Base-by-base conservation (phyloP, 2,888 invertebrate genomes). In the Oasisia sp. region DNA sequence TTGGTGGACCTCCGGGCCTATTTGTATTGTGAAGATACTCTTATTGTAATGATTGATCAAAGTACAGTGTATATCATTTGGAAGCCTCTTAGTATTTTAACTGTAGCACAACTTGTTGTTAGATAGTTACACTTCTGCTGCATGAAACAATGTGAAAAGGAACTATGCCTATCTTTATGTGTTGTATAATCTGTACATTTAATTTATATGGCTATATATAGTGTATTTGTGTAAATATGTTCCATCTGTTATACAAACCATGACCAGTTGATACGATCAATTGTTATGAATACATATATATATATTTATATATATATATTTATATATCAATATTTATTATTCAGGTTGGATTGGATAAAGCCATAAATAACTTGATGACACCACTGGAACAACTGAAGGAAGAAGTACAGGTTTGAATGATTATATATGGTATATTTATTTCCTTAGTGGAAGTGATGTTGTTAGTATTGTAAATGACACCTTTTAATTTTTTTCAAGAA, bases 381-480 rank as follows among this genome's bases (percentile, higher is more conserved):
- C 99, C 99, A 90, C 97, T 99, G 92, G 97, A 97, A 91, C 98
- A 98, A 94, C 97, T 99, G 92, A 97, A 98, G 95, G 98, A 98
- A 95, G 98, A 99, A 97, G 97, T 99, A 92, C 96, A 97, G 97
- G 98, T 98, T 45, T 45, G 32, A 91, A 91, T 14, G 45, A 11
- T 38, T 38, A 45, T 44, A n/a, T 50, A 45, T 4, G 12, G 19
- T 91, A 91, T 32, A 32, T 89, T 92, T 56, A 50, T 50, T 50
- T n/a, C 32, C 32, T 12, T 45, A 44, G 7, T 89, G 19, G 32
- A 32, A 27, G 74, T 19, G 27, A 74, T 74, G 27, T 74, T 74
- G 74, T 27, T 27, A 74, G 27, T 74, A 74, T 74, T 74, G n/a
- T 74, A n/a, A 74, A 19, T 74, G 1, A 4, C 27, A 19, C 74